A percentile compares a stretch with the other conserved stretches of the same genome.
phyloP scores from a whole-genome alignment of 2,888 invertebrate species.

The Drosophila nr. perissopoda region DNA sequence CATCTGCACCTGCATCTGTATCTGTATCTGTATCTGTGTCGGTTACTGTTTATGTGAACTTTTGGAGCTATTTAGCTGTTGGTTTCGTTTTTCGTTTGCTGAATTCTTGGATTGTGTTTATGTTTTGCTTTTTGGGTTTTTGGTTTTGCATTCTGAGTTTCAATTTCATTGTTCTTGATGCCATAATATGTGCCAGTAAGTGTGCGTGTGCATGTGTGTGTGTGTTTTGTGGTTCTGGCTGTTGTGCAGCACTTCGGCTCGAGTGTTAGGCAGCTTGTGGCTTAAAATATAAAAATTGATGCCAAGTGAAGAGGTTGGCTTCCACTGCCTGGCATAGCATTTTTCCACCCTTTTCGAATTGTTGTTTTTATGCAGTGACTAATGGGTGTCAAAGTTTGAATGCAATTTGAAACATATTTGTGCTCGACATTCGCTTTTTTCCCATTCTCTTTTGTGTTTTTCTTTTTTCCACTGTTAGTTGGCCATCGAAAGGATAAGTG shows the following conservation, averaged over 20 bases:
- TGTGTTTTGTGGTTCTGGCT: constrained; percentile 14
- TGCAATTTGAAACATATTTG: constrained; percentile 75
- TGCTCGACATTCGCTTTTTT: constrained; percentile 31
- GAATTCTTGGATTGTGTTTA: constrained; percentile 60
- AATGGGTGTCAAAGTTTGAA: constrained; percentile 76
- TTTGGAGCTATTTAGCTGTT: constrained; percentile 33
- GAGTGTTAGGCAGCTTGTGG: constrained; percentile 71
- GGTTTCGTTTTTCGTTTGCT: constrained; percentile 60
- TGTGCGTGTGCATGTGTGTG: not conserved
- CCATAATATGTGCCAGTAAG: not conserved
- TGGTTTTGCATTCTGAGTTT: constrained; percentile 63
- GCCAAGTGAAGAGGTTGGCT: constrained; percentile 70
- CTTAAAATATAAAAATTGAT: constrained; percentile 79
- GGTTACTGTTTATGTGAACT: constrained; percentile 22
- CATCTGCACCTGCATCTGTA: constrained; percentile 2
- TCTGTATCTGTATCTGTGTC: constrained; percentile 5
- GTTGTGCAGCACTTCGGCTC: constrained; percentile 38
- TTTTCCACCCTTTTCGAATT: constrained; percentile 44
- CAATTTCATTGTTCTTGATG: constrained; percentile 72
- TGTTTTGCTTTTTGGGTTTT: constrained; percentile 55
- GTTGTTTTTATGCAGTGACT: constrained; percentile 43
- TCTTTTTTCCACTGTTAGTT: constrained; percentile 11
- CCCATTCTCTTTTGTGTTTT: constrained; percentile 8
- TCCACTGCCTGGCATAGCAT: constrained; percentile 22
- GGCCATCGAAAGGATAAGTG: constrained; percentile 26